Evolutionary conservation across 30 jellyfish, hydroid and myxozoan genomes (phyloP), one percentile per base, ranked within the genome.

Genomic region (Euphysa ruthae): DNA sequence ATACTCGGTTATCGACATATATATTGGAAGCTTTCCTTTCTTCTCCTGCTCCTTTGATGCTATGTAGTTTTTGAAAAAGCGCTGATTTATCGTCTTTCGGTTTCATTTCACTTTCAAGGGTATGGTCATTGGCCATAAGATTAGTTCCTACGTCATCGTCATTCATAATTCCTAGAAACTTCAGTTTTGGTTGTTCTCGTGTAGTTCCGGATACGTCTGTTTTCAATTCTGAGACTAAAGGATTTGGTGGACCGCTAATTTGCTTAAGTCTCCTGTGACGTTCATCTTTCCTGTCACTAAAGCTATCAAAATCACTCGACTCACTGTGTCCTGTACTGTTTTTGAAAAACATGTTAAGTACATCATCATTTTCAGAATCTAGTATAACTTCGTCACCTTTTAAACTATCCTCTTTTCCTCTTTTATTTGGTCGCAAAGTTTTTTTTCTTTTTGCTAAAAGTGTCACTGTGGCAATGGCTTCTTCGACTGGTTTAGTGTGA

Each of bases 191-290:
- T 2, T 25, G 23, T 46, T 46, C 28, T 46, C 23, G 52, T 8
- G 12, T 8, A 38, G 52, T 8, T 38, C 52, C 52, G n/a, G 60
- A 8, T n/a, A 2, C 28, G 23, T 56, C 69, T 56, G 21, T 23
- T 56, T 20, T 56, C 14, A n/a, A n/a, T 38, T 44, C 69, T 68
- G n/a, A 7, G 25, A 26, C 43, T 20, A 34, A 20, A 6, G 54
- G 77, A 58, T 68, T 68, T n/a, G 80, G 73, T 15, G 80, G 80
- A 23, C 77, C 77, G 24, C 77, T 63, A 42, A 43, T 68, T 68
- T 68, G 74, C 29, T 28, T 30, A 16, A 43, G 30, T 42, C 49
- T 26, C 49, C 18, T 50, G 20, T 19, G 25, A 22, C 26, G 52
- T 38, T 38, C 75, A 29, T 18, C 21, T 4, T 28, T 35, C 18